phyloP scores from a whole-genome alignment of 2,797 vertebrate species.

The Bucorvus abyssinicus region DNA sequence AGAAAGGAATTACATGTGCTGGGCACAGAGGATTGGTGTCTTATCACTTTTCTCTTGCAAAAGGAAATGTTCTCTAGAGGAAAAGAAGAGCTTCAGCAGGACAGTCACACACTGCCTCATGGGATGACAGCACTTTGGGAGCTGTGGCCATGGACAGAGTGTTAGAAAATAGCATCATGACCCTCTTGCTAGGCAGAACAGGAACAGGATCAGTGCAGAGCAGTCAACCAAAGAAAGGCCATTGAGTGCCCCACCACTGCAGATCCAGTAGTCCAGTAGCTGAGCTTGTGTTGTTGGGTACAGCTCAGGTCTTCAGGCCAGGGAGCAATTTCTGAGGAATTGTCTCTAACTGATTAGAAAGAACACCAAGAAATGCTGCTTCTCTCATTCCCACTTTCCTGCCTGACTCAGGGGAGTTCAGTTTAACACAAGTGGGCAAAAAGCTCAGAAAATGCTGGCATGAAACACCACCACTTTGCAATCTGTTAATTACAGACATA shows the following conservation, averaged over 20 bases:
- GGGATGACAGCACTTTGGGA: background rate
- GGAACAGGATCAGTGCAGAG: background rate
- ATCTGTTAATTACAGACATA: accelerated
- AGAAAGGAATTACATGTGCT: background rate
- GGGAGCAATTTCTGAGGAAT: background rate
- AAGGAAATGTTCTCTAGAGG: background rate
- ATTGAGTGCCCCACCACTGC: background rate
- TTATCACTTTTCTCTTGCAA: background rate
- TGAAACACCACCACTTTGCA: background rate
- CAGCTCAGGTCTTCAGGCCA: background rate
- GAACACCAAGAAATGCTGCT: background rate
- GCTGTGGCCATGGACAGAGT: background rate
- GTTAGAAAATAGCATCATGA: background rate
- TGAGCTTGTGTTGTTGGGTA: background rate
- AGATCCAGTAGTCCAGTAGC: background rate
- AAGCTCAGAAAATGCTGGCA: background rate
- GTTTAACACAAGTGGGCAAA: background rate
- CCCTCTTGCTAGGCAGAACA: background rate
- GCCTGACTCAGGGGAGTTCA: background rate
- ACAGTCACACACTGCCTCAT: background rate
- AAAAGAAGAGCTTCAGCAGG: background rate
- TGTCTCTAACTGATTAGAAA: background rate
- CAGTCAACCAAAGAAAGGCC: background rate
- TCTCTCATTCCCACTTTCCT: background rate
- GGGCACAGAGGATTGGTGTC: background rate